Evolutionary conservation across 2,113 vertebrate genomes (phyloP).

Genomic region (Nerophis lumbriciformis): DNA sequence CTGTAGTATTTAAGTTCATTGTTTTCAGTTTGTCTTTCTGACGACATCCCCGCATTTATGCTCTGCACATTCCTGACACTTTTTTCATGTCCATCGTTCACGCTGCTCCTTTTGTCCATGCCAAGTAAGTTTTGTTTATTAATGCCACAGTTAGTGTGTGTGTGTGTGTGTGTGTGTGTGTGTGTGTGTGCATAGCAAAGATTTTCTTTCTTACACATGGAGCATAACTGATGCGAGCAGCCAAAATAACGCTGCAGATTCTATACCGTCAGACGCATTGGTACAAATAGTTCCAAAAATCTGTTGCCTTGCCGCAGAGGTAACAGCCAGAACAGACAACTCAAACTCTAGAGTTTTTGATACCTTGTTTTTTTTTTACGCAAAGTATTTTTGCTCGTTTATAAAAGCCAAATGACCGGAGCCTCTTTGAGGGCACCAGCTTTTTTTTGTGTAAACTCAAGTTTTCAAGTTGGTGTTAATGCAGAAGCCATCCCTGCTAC

Average conservation of each 20-base stretch:
- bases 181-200: constrained; percentile 44
- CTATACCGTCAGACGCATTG: constrained; percentile 46
- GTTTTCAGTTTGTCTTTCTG: too few relatives aligned
- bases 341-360: constrained; percentile 57
- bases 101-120: too few relatives aligned
- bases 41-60: too few relatives aligned
- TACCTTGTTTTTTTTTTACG: constrained; percentile 63
- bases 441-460: constrained; percentile 43
- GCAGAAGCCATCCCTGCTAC: constrained; percentile 26
- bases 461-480: constrained; percentile 48
- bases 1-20: too few relatives aligned
- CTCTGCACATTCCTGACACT: too few relatives aligned
- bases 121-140: too few relatives aligned
- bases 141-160: too few relatives aligned
- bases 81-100: too few relatives aligned
- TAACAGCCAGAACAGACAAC: constrained; percentile 54
- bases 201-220: constrained; percentile 53
- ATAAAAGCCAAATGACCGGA: constrained; percentile 63
- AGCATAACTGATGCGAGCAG: constrained; percentile 42
- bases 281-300: constrained; percentile 65
- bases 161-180: constrained; percentile 31
- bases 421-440: constrained; percentile 47
- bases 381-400: constrained; percentile 56
- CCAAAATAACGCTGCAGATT: constrained; percentile 53
- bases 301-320: constrained; percentile 52